A percentile compares a stretch with the other conserved stretches of the same genome.
Evolutionary conservation across 2,113 vertebrate species (phyloP).

Genomic region (Seriola aureovittata): DNA sequence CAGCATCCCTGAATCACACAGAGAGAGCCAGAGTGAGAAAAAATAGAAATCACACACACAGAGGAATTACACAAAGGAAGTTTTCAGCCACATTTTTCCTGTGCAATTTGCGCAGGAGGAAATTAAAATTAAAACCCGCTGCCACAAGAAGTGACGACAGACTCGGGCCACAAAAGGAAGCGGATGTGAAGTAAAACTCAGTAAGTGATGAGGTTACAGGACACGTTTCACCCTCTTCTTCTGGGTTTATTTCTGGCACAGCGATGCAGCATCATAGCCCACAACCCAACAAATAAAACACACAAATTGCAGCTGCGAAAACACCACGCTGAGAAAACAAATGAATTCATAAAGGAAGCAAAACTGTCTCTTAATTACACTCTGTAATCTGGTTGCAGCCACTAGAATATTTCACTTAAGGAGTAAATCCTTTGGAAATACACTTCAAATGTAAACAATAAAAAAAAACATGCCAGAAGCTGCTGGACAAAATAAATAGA

Average conservation of each 20-base stretch:
- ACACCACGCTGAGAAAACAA: neutral
- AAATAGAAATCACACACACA: too few relatives aligned
- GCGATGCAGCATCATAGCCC: too few relatives aligned
- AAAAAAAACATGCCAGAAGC: neutral
- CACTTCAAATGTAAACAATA: neutral
- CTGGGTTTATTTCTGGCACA: neutral
- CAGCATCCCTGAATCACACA: conserved; percentile 87
- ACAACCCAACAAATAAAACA: neutral
- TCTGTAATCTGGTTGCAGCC: too few relatives aligned
- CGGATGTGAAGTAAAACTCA: neutral
- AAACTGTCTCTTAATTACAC: neutral
- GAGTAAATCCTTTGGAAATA: neutral
- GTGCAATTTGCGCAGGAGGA: neutral
- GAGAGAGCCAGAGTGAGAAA: neutral
- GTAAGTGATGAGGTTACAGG: too few relatives aligned
- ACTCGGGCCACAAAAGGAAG: neutral
- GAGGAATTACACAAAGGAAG: too few relatives aligned
- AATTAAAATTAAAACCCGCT: neutral
- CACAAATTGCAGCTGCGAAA: neutral
- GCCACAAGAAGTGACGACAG: neutral
- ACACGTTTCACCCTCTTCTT: neutral
- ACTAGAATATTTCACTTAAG: neutral
- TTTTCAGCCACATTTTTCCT: neutral
- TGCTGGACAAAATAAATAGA: neutral
- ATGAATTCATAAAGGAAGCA: neutral